Conservation (phyloP, 2,113 vertebrate species). For the Polypterus senegalus region DNA sequence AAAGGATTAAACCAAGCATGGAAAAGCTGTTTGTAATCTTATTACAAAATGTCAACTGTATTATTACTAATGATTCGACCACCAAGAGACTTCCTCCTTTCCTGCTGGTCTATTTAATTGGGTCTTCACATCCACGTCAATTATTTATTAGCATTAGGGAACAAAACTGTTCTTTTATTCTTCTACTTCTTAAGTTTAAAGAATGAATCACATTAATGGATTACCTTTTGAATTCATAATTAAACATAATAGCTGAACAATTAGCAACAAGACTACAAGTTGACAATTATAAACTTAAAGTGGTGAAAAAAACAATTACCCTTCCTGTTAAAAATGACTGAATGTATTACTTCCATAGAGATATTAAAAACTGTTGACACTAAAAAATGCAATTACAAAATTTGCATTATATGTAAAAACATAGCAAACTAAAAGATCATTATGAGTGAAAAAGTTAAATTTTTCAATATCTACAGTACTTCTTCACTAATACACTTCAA, state of each 20-base stretch:
- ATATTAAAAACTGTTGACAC: no score
- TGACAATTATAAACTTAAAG: background rate
- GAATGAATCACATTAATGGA: slow-evolving; percentile 26
- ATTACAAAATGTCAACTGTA: slow-evolving; percentile 43
- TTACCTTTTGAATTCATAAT: slow-evolving; percentile 18
- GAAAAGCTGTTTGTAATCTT: slow-evolving; percentile 2
- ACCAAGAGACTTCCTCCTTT: slow-evolving; percentile 35
- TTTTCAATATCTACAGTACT: no score
- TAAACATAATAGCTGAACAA: slow-evolving; percentile 17
- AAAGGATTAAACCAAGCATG: background rate
- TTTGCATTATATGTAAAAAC: no score
- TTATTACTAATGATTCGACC: slow-evolving; percentile 45
- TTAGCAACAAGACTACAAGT: slow-evolving; percentile 6
- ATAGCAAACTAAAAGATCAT: no score
- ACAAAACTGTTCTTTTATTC: slow-evolving; percentile 7
- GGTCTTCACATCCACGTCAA: slow-evolving; percentile 43
- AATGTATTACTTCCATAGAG: no score
- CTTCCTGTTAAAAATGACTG: no score
- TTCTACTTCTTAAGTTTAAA: slow-evolving; percentile 16
- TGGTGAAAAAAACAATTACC: no score
- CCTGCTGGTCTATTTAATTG: slow-evolving; percentile 50
- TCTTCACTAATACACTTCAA: no score
- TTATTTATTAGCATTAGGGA: slow-evolving; percentile 45
- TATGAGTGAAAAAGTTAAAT: no score
- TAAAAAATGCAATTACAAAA: no score